A percentile compares a stretch with the other conserved stretches of the same genome.
phyloP scores from a whole-genome alignment of 1,140 invertebrate genomes.

The Trachelipus rathkii region DNA sequence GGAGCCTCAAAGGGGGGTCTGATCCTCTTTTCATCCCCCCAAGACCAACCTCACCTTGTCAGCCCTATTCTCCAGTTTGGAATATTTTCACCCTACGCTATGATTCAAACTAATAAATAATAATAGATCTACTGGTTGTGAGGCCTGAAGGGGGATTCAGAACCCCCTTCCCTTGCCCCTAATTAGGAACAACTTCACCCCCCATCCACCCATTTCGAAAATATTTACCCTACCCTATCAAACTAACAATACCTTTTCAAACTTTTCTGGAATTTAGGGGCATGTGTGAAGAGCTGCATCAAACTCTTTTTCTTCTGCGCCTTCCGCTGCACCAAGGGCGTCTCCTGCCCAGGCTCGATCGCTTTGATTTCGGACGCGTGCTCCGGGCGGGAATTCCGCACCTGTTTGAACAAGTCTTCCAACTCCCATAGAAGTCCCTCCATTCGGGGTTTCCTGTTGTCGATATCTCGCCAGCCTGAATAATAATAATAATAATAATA shows the following conservation, averaged over 20 bases:
- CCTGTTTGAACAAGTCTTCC: slow-evolving; percentile 68
- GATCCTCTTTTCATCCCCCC: too few species aligned
- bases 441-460: slow-evolving; percentile 63
- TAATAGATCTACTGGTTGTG: too few species aligned
- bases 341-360: slow-evolving; percentile 45
- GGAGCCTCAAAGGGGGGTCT: too few species aligned
- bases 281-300: slow-evolving; percentile 86
- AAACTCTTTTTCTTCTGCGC: slow-evolving; percentile 82
- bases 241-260: slow-evolving; percentile 64
- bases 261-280: slow-evolving; percentile 91
- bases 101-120: too few species aligned
- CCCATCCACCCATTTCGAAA: too few species aligned
- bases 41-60: too few species aligned
- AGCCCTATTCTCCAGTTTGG: too few species aligned
- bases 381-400: slow-evolving; percentile 62
- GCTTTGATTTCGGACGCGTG: slow-evolving; percentile 54
- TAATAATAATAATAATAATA: not conserved
- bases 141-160: too few species aligned
- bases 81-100: too few species aligned
- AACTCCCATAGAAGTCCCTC: slow-evolving; percentile 65
- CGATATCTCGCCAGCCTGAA: slow-evolving; percentile 59
- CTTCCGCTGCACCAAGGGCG: slow-evolving; percentile 57
- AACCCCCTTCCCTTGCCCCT: too few species aligned
- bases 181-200: too few species aligned
- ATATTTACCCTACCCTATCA: not conserved